These are phyloP conservation scores for Volucella bombylans DNA, from an alignment of 2,888 invertebrate genomes.

Conservation along the genomic window DNA sequence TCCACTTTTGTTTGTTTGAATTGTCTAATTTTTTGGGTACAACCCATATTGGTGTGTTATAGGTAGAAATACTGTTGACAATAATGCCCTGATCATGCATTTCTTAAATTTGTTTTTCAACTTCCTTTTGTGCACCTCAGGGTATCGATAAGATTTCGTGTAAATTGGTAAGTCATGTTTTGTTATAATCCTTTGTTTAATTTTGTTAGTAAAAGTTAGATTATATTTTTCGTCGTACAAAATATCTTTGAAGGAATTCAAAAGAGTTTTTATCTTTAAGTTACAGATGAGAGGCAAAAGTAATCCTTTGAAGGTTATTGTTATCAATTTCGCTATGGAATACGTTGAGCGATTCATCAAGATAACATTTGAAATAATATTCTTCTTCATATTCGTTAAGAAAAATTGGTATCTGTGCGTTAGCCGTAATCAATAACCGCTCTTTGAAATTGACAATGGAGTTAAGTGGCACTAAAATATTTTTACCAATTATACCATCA, in stretches of 20 bases:
- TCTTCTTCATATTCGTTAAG: constrained; percentile 19
- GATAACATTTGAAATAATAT: neutral
- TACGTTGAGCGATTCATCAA: constrained; percentile 1
- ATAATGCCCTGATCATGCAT: constrained; percentile 74
- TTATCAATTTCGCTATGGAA: constrained; percentile 5
- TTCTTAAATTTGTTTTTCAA: constrained; percentile 53
- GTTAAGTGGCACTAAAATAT: constrained; percentile 17
- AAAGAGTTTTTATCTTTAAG: constrained; percentile 11
- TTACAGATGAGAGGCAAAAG: neutral
- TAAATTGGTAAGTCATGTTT: constrained; percentile 52
- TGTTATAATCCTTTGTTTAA: constrained; percentile 31
- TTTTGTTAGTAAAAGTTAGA: constrained; percentile 27
- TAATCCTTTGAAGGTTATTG: neutral
- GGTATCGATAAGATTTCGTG: constrained; percentile 56
- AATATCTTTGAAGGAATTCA: constrained; percentile 15
- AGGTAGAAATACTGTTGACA: constrained; percentile 71
- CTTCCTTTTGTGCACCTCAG: constrained; percentile 60
- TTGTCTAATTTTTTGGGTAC: constrained; percentile 71
- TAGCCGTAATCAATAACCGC: constrained; percentile 3
- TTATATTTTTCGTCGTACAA: constrained; percentile 19
- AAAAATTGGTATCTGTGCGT: constrained; percentile 23
- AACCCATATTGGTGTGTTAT: constrained; percentile 74
- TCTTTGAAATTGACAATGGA: constrained; percentile 17
- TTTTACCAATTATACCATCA: constrained; percentile 40
- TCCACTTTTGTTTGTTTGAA: constrained; percentile 35